Percentiles rank a stretch among this genome's conserved stretches.
phyloP scores from a whole-genome alignment of 2,888 invertebrate genomes.

The Pheosia tremula region DNA sequence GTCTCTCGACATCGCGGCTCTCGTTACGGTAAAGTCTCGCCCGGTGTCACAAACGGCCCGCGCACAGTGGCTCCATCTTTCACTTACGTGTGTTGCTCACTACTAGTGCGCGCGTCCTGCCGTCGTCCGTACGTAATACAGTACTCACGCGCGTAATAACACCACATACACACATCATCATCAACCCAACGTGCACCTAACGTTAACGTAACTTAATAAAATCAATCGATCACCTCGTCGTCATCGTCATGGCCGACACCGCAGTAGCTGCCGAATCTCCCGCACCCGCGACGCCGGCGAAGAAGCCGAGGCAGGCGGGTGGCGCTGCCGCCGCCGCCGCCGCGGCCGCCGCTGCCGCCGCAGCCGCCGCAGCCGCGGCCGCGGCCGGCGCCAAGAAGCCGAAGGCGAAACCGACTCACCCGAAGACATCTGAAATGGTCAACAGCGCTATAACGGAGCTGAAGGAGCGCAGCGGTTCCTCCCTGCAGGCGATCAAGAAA shows the following conservation, averaged over 20 bases:
- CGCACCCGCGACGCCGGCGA: constrained; percentile 52
- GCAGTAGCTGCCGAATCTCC: constrained; percentile 51
- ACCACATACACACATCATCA: constrained; percentile 11
- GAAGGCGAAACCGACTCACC: constrained; percentile 56
- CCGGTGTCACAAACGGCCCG: not conserved
- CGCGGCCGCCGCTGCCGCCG: constrained; percentile 34
- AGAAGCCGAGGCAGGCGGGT: constrained; percentile 47
- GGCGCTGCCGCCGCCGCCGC: constrained; percentile 25
- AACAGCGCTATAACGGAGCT: constrained; percentile 77
- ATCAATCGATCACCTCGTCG: constrained; percentile 11
- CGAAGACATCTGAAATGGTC: constrained; percentile 75
- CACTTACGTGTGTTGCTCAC: not conserved
- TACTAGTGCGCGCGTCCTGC: too few species aligned
- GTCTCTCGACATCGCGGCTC: constrained; percentile 17
- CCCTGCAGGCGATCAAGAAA: constrained; percentile 84
- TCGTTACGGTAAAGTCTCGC: constrained; percentile 13
- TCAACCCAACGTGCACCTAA: constrained; percentile 14
- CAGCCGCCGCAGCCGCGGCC: constrained; percentile 26
- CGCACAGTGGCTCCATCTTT: constrained; percentile 1
- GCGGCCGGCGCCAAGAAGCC: constrained; percentile 47
- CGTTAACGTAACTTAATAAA: not conserved
- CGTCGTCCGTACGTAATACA: too few species aligned
- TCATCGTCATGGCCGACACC: constrained; percentile 48
- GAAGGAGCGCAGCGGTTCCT: constrained; percentile 85
- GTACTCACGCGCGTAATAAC: constrained; percentile 17